These are phyloP conservation scores for Hyppa rectilinea DNA, from an alignment of 2,888 invertebrate genomes.

Conservation along the genomic window DNA sequence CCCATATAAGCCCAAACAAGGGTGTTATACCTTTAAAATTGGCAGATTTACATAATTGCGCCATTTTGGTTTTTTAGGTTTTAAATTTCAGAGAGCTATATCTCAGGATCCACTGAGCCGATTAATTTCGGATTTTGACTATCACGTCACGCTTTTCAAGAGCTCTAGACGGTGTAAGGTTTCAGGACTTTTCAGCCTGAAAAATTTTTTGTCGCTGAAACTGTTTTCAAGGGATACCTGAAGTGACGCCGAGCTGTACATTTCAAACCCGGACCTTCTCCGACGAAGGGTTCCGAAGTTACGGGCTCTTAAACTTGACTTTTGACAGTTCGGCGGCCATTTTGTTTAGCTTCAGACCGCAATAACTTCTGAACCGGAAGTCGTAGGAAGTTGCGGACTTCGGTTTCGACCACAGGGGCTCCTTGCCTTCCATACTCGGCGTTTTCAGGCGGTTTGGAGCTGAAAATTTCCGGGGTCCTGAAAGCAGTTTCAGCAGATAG, in stretches of 20 bases:
- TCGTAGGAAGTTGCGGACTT: background rate
- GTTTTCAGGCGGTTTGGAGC: background rate
- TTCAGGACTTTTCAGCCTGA: background rate
- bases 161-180: background rate
- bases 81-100: background rate
- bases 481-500: background rate
- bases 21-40: background rate
- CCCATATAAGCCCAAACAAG: background rate
- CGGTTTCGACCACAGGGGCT: background rate
- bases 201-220: background rate
- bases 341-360: background rate
- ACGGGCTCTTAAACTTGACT: background rate
- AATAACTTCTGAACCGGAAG: background rate
- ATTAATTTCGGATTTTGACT: background rate
- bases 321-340: conserved; percentile 21
- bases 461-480: background rate
- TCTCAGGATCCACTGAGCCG: background rate
- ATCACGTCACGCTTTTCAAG: rapidly evolving
- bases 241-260: background rate
- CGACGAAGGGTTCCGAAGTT: background rate
- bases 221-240: background rate
- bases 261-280: background rate
- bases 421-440: too few relatives aligned
- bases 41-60: background rate
- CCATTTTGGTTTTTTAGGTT: too few relatives aligned